Evolutionary conservation across 2,113 vertebrate species (phyloP).

Genomic region (Lepus europaeus): DNA sequence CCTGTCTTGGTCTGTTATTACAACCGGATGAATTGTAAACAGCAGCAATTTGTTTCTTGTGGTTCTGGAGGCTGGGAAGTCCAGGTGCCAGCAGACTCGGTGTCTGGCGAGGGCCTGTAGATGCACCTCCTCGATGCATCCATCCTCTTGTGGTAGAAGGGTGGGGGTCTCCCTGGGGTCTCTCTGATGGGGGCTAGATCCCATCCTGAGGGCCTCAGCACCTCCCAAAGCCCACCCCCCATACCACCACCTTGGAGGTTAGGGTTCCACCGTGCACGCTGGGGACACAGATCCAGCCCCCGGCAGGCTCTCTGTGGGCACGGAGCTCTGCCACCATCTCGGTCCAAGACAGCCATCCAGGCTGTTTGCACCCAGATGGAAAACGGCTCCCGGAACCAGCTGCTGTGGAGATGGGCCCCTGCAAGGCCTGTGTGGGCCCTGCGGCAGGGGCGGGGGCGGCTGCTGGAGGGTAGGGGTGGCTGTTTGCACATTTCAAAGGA

Average conservation of each 20-base stretch:
- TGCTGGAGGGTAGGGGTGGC: not conserved
- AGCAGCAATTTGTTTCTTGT: too few relatives aligned
- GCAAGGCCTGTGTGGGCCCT: rapidly evolving
- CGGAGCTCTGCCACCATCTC: rapidly evolving
- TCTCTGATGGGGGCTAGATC: not conserved
- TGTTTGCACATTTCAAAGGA: not conserved
- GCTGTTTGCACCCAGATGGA: not conserved
- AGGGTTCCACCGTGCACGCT: too few relatives aligned
- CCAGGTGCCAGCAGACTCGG: not conserved
- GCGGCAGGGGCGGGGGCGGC: not conserved
- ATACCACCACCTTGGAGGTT: not conserved
- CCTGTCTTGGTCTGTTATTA: not conserved
- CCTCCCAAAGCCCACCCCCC: not conserved
- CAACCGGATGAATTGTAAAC: too few relatives aligned
- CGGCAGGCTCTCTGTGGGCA: not conserved
- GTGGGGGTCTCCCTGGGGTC: too few relatives aligned
- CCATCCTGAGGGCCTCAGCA: too few relatives aligned
- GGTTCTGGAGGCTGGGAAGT: not conserved
- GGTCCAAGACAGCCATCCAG: not conserved
- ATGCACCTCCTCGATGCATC: rapidly evolving
- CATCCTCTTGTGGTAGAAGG: not conserved
- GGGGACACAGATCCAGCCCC: too few relatives aligned
- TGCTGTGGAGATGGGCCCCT: not conserved
- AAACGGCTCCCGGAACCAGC: not conserved
- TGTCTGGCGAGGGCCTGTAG: too few relatives aligned